These are phyloP conservation scores for Pantherophis vulpinus DNA, from an alignment of 2,797 vertebrate species.

Conservation along the genomic window DNA sequence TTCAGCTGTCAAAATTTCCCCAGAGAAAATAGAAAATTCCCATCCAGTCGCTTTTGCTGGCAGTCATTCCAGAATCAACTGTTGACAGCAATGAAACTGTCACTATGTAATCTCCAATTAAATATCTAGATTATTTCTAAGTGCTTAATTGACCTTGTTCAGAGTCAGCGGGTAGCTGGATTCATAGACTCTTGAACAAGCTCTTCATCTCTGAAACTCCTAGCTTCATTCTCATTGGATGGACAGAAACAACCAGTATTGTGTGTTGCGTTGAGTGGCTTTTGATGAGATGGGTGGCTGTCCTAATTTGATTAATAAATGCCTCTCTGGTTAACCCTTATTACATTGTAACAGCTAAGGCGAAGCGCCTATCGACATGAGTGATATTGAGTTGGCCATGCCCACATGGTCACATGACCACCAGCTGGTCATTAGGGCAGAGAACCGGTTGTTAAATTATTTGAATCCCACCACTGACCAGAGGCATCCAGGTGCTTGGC, in stretches of 20 bases:
- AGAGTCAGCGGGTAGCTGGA: background rate
- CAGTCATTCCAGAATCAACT: background rate
- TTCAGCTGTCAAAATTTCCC: background rate
- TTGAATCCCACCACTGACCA: too few species aligned
- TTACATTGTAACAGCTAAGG: too few species aligned
- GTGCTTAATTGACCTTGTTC: constrained; percentile 24
- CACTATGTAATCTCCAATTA: background rate
- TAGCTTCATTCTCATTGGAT: background rate
- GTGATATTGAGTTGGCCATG: too few species aligned
- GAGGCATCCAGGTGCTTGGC: background rate
- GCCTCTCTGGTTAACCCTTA: too few species aligned
- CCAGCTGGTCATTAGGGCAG: too few species aligned
- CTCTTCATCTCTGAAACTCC: background rate
- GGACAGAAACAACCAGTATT: too few species aligned
- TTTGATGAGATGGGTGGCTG: too few species aligned
- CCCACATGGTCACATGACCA: too few species aligned
- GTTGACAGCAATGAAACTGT: background rate
- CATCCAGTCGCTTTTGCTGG: background rate
- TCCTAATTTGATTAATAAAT: background rate
- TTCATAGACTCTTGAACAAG: background rate
- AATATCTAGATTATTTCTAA: constrained; percentile 1
- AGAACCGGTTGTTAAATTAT: too few species aligned
- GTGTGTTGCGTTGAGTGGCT: too few species aligned
- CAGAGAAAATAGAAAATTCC: background rate
- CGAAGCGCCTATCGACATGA: too few species aligned